Conservation (phyloP, 2,888 invertebrate species). For the Synanthedon vespiformis region DNA sequence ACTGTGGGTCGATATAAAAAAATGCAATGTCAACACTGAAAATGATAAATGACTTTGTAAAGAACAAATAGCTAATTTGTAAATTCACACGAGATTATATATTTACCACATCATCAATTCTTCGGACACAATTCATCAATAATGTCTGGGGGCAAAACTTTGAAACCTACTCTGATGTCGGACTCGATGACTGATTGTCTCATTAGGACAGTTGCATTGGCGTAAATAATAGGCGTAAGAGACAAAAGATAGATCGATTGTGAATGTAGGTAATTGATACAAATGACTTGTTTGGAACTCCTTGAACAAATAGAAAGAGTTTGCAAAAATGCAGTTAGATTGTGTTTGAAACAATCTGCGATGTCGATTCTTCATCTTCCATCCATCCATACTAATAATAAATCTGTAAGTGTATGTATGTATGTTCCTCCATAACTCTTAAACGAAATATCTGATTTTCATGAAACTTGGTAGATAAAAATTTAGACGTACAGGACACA, state of each 20-base stretch:
- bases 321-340: no score
- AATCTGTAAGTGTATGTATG: no score
- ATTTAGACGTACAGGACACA: no score
- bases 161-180: background rate
- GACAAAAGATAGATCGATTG: background rate
- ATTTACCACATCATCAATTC: background rate
- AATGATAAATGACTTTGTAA: background rate
- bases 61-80: background rate
- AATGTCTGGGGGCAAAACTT: background rate
- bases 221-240: background rate
- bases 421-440: no score
- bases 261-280: background rate
- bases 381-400: no score
- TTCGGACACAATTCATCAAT: background rate
- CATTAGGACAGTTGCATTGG: background rate
- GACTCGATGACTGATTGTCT: background rate
- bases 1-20: no score
- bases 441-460: no score
- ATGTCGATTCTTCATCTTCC: no score
- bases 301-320: no score
- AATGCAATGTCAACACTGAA: background rate
- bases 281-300: no score
- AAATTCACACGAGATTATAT: background rate
- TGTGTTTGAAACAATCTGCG: no score
- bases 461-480: no score